Evolutionary conservation across 1,140 invertebrate species (phyloP).

Genomic region (Magallana gigas): DNA sequence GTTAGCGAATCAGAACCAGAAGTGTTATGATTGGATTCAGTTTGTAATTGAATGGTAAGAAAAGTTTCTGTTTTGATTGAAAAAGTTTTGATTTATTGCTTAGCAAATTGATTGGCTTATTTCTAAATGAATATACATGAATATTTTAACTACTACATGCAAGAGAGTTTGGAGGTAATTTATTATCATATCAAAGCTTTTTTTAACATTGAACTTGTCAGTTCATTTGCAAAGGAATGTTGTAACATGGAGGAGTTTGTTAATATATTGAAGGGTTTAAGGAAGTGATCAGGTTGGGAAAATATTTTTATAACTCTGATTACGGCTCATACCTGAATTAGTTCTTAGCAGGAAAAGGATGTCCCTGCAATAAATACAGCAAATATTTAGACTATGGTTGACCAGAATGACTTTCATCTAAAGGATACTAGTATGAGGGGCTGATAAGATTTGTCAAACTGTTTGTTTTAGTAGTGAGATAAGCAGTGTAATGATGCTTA

Average conservation of each 20-base stretch:
- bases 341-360: constrained; percentile 21
- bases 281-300: neutral
- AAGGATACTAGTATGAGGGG: neutral
- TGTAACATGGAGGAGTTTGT: neutral
- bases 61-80: too few species aligned
- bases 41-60: too few species aligned
- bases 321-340: neutral
- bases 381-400: constrained; percentile 36
- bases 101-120: too few species aligned
- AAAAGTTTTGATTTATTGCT: too few species aligned
- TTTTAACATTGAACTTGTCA: neutral
- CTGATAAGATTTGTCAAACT: constrained; percentile 38
- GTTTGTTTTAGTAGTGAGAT: constrained; percentile 32
- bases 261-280: neutral
- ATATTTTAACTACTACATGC: too few species aligned
- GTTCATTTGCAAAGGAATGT: neutral
- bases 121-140: too few species aligned
- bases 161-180: too few species aligned
- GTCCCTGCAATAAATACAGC: constrained; percentile 16
- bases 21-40: too few species aligned
- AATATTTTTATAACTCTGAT: constrained; percentile 27
- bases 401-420: constrained; percentile 28
- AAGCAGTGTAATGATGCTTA: constrained; percentile 25
- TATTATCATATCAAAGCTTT: too few species aligned
- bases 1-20: too few species aligned